Conservation (phyloP, 2,888 invertebrate genomes). For the Sicus ferrugineus region DNA sequence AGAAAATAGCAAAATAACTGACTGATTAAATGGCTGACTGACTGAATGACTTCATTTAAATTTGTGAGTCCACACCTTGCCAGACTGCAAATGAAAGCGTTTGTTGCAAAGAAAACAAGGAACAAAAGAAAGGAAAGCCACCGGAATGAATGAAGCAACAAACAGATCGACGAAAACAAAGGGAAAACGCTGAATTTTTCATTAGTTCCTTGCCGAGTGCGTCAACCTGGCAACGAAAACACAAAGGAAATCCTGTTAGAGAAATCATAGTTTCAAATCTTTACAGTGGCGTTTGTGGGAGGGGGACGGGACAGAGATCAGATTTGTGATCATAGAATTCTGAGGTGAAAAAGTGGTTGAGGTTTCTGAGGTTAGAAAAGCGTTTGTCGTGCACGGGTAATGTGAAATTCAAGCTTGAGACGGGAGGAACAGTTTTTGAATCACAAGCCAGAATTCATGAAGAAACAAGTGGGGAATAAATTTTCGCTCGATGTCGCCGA, state of each 20-base stretch:
- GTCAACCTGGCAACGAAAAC: slow-evolving; percentile 24
- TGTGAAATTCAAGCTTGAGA: too few relatives aligned
- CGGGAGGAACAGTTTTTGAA: too few relatives aligned
- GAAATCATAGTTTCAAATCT: slow-evolving; percentile 14
- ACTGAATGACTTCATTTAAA: not conserved
- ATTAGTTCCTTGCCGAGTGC: slow-evolving; percentile 19
- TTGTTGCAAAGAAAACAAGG: not conserved
- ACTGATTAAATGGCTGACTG: slow-evolving; percentile 13
- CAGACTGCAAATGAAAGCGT: not conserved
- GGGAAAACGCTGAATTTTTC: slow-evolving; percentile 22
- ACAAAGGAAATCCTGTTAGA: slow-evolving; percentile 11
- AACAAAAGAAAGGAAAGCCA: slow-evolving; percentile 13
- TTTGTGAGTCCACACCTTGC: not conserved
- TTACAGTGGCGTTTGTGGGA: too few relatives aligned
- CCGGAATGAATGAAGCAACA: slow-evolving; percentile 3
- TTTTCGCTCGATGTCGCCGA: too few relatives aligned
- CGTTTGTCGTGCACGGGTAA: too few relatives aligned
- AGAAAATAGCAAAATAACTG: not conserved
- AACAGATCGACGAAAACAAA: slow-evolving; percentile 14
- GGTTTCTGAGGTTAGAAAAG: too few relatives aligned
- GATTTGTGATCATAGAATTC: too few relatives aligned
- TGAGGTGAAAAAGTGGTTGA: too few relatives aligned
- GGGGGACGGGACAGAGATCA: too few relatives aligned
- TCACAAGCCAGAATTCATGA: too few relatives aligned
- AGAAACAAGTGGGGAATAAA: too few relatives aligned